Conservation (phyloP, 2,888 invertebrate species). For the Drosophila affinis region DNA sequence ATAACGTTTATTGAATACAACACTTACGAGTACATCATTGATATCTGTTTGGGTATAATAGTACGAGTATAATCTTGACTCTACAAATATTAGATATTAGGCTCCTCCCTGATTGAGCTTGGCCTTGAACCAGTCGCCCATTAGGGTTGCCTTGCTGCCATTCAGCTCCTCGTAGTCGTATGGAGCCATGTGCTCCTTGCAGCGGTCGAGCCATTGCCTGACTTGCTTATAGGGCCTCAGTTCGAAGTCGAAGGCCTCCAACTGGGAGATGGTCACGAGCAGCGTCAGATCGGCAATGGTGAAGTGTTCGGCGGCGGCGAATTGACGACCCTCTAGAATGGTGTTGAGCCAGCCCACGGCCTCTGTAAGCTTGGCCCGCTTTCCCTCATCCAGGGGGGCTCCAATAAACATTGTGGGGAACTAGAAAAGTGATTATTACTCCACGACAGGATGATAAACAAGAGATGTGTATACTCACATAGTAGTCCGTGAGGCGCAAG, state of each 20-base stretch:
- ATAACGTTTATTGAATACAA: conserved; percentile 46
- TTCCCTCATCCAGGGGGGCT: conserved; percentile 84
- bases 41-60: not conserved
- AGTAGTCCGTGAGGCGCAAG: conserved; percentile 85
- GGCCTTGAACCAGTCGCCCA: conserved; percentile 86
- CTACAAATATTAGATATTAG: not conserved
- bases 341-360: conserved; percentile 85
- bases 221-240: conserved; percentile 85
- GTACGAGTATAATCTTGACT: not conserved
- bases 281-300: conserved; percentile 83
- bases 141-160: conserved; percentile 85
- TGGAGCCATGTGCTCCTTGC: conserved; percentile 87
- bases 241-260: conserved; percentile 85
- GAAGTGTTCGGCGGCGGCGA: conserved; percentile 86
- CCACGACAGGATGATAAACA: too few species aligned
- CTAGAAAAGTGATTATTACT: conserved; percentile 61
- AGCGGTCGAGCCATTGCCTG: conserved; percentile 87
- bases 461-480: conserved; percentile 83
- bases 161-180: conserved; percentile 89
- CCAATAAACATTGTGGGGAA: conserved; percentile 84
- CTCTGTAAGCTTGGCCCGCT: conserved; percentile 85
- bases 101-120: conserved; percentile 68
- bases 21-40: conserved; percentile 30
- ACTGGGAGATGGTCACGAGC: conserved; percentile 82
- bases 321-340: conserved; percentile 85